Percentiles rank a stretch among this genome's conserved stretches.
Evolutionary conservation across 2,113 vertebrate genomes (phyloP).

Genomic region (Pelmatolapia mariae): DNA sequence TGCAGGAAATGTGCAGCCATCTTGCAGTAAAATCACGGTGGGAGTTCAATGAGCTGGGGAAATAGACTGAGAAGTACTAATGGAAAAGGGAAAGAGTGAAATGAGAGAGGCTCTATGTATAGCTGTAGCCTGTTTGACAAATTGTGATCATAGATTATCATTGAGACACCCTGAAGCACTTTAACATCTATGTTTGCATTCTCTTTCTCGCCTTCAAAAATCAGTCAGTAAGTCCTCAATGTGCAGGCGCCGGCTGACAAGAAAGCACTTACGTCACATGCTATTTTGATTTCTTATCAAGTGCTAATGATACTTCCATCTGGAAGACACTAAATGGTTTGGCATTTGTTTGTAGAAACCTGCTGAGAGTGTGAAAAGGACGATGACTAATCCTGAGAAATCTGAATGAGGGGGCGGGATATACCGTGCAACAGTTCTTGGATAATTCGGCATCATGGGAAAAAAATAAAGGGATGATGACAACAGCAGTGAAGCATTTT

Average conservation of each 20-base stretch:
- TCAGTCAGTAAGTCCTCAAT: neutral
- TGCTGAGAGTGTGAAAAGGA: slow-evolving; percentile 23
- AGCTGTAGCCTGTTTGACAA: neutral
- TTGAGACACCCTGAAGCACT: neutral
- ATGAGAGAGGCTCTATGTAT: neutral
- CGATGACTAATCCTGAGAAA: slow-evolving; percentile 18
- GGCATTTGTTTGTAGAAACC: slow-evolving; percentile 17
- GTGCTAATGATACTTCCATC: neutral
- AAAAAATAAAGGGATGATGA: neutral
- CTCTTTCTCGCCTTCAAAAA: neutral
- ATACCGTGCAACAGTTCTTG: neutral
- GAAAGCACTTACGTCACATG: neutral
- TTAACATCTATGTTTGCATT: neutral
- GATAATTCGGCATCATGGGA: neutral
- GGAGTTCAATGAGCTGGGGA: neutral
- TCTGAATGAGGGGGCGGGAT: neutral
- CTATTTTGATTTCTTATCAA: neutral
- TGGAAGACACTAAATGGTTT: neutral
- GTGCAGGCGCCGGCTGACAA: neutral
- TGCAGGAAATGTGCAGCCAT: slow-evolving; percentile 2
- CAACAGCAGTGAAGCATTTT: neutral
- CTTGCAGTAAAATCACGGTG: neutral
- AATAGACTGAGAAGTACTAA: neutral
- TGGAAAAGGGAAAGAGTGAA: neutral
- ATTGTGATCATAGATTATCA: neutral